Evolutionary conservation across 2,888 invertebrate species (phyloP), one percentile per base, ranked within the genome.

Genomic region (Eristalis tenax): DNA sequence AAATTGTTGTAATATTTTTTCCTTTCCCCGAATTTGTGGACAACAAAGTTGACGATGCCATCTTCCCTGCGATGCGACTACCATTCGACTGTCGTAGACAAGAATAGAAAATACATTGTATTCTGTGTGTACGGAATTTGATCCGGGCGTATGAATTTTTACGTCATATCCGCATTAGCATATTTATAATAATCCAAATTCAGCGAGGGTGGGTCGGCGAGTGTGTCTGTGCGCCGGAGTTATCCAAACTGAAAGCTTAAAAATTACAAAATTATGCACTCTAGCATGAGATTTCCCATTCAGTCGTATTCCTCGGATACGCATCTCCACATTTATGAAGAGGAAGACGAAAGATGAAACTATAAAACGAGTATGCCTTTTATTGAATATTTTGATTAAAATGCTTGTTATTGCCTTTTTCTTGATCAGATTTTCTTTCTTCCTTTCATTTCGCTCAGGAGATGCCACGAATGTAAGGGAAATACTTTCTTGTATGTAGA

Each of bases 231-330:
- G 18, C 18, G 18, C 8, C 40, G 23, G 40, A 23, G 38, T 40
- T 38, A 61, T 63, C 43, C 63, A 61, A 26, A 57, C 35, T 65
- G 32, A 50, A 69, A 64, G 56, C 23, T 68, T 22, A 35, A 64
- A 71, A 78, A 78, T 78, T 78, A 65, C 64, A 70, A 78, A 70
- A 70, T 78, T 78, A 78, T 78, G 78, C 78, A 35, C 57, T 78
- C 70, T 71, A 70, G 70, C 57, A 69, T 78, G 70, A 78, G 50
- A 71, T 71, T 18, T 71, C 32, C 64, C 22, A 70, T 65, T 71
- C 28, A 57, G 56, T 23, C 11, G 74, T 32, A n/a, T 56, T 65
- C 32, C 64, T 64, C 5, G 57, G 38, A 18, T 38, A 71, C 11
- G 38, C 26, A 23, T n/a, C 10, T 26, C 4, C 32, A 28, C 22